phyloP scores from a whole-genome alignment of 2,888 invertebrate genomes.

The Philereme transversata region DNA sequence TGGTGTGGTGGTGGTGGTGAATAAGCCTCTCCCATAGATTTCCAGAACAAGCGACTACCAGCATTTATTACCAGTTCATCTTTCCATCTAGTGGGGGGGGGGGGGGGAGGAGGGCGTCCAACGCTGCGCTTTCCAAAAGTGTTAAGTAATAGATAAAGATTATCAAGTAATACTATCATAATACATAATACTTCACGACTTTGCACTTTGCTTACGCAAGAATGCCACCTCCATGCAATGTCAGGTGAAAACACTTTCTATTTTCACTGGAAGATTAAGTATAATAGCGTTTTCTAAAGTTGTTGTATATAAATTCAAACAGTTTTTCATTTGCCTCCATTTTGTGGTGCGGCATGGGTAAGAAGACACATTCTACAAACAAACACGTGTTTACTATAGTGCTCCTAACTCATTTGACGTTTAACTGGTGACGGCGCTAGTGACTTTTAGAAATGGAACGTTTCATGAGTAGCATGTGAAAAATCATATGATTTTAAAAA shows the following conservation, averaged over 20 bases:
- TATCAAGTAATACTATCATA: constrained; percentile 3
- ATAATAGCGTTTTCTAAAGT: constrained; percentile 33
- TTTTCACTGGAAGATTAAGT: constrained; percentile 44
- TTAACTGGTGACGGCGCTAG: too few relatives aligned
- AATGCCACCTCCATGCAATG: constrained; percentile 24
- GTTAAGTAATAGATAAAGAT: constrained; percentile 7
- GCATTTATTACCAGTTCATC: too few relatives aligned
- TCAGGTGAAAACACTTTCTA: constrained; percentile 46
- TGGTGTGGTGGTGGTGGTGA: too few relatives aligned
- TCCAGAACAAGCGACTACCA: too few relatives aligned
- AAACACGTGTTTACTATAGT: neutral
- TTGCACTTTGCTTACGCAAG: constrained; percentile 18
- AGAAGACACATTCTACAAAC: constrained; percentile 13
- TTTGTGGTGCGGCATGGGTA: constrained; percentile 37
- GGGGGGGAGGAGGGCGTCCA: too few relatives aligned
- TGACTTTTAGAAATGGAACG: too few relatives aligned
- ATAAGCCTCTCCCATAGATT: too few relatives aligned
- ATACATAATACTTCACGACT: constrained; percentile 5
- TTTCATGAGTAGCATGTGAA: too few relatives aligned
- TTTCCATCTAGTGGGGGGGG: too few relatives aligned
- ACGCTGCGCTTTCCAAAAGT: neutral
- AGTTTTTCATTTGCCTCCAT: constrained; percentile 46
- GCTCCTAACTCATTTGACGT: too few relatives aligned
- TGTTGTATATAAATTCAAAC: constrained; percentile 47
- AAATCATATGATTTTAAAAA: too few relatives aligned